Conservation (phyloP, 2,113 vertebrate species). For the Heliornis fulica region DNA sequence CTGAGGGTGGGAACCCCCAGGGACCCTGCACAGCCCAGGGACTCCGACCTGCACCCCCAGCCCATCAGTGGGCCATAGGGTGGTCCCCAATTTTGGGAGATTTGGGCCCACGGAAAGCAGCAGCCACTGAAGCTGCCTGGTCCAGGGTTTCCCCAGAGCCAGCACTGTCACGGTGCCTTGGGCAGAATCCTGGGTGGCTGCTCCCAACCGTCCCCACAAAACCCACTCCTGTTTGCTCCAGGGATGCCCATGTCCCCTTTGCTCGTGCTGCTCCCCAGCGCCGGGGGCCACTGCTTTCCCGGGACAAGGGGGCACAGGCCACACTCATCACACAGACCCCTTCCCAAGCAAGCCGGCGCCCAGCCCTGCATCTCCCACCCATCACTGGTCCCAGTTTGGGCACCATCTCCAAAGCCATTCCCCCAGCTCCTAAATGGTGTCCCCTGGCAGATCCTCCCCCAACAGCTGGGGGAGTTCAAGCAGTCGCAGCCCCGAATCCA, state of each 20-base stretch:
- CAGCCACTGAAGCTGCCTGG: accelerated
- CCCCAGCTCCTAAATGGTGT: background rate
- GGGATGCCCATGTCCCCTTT: accelerated
- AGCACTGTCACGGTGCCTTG: accelerated
- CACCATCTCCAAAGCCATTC: background rate
- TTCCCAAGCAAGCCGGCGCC: accelerated
- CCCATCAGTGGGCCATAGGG: accelerated
- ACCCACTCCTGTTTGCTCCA: background rate
- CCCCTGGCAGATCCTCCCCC: too few relatives aligned
- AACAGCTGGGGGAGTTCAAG: accelerated
- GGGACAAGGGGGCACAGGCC: accelerated
- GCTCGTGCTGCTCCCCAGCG: accelerated
- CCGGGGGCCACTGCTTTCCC: accelerated
- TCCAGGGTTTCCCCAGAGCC: background rate
- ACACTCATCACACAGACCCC: accelerated
- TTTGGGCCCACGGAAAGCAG: background rate
- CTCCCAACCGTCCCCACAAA: accelerated
- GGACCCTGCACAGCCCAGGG: background rate
- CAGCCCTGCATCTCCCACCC: background rate
- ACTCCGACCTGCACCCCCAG: background rate
- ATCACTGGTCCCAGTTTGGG: accelerated
- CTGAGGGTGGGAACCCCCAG: too few relatives aligned
- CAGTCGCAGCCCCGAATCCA: background rate
- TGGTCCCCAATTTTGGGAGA: accelerated
- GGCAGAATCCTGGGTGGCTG: accelerated